Evolutionary conservation across 1,140 invertebrate genomes (phyloP), one percentile per base, ranked within the genome.

Genomic region (Lepidotrigona ventralis): DNA sequence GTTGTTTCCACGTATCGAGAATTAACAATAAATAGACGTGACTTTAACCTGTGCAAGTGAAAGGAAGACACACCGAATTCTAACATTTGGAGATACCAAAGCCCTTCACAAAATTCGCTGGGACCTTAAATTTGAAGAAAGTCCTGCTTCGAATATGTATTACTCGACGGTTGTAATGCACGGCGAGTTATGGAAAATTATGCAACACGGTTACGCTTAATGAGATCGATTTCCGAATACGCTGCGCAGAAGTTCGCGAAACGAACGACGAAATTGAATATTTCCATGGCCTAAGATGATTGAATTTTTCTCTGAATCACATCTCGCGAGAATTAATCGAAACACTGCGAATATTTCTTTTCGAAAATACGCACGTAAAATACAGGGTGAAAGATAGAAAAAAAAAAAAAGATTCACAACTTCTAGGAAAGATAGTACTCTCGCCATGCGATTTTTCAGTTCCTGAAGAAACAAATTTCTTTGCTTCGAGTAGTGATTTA

Each of bases 171-270:
- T 12, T 29, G 17, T 64, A n/a, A 64, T 56, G 19, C n/a, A 46
- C 21, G 51, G 68, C 58, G 60, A 75, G 76, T 76, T 76, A 81
- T 81, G 79, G 19, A 75, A 81, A 81, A 68, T 81, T 81, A 81
- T 81, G 79, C 72, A 68, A 81, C 66, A 81, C 72, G 39, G 60
- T 81, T 76, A 76, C 33, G 11, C 17, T 17, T 63, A 76, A 66
- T 68, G 63, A 81, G 63, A 81, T 81, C 72, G 79, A 81, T 81
- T 39, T 66, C 29, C 53, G n/a, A 76, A 76, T 76, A 58, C 53
- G 29, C n/a, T 53, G 56, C 51, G 72, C 79, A 15, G 71, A 54
- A 66, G 53, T 54, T 53, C 21, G 33, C 29, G 9, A 26, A 23
- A 23, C 29, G n/a, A 23, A 23, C 29, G n/a, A 33, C 17, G 63